Conservation (phyloP, 2,888 invertebrate species). For the Drosophila birchii region DNA sequence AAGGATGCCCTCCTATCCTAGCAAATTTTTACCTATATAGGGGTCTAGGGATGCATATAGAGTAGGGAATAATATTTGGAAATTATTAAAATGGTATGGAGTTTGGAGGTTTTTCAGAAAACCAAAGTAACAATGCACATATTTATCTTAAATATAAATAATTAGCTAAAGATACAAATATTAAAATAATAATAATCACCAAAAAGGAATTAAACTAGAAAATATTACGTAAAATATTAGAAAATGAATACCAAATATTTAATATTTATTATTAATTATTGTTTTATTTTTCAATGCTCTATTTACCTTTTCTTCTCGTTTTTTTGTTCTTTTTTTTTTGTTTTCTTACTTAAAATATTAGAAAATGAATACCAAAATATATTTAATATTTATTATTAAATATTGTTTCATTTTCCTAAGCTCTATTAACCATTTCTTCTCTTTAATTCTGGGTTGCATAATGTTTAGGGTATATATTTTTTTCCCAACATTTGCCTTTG, state of each 20-base stretch:
- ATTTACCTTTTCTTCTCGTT: neutral
- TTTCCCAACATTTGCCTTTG: slow-evolving; percentile 3
- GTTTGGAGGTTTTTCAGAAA: neutral
- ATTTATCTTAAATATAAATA: neutral
- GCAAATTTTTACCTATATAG: slow-evolving; percentile 10
- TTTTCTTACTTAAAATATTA: too few relatives aligned
- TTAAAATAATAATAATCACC: too few relatives aligned
- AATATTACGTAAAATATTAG: too few relatives aligned
- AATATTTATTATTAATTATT: neutral
- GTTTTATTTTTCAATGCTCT: too few relatives aligned
- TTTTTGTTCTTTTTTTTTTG: too few relatives aligned
- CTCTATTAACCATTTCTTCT: neutral
- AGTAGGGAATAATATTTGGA: neutral
- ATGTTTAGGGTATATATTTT: slow-evolving; percentile 30
- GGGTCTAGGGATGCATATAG: neutral
- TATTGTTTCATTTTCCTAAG: too few relatives aligned
- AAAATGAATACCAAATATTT: neutral
- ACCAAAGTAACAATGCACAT: neutral
- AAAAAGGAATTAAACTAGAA: too few relatives aligned
- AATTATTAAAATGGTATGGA: neutral
- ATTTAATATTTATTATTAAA: neutral
- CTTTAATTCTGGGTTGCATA: neutral
- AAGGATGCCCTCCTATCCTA: too few relatives aligned
- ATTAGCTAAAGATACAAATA: neutral
- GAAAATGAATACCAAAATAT: neutral